These are phyloP conservation scores for Pogonophryne albipinna DNA, from an alignment of 2,797 vertebrate genomes.

Conservation along the genomic window DNA sequence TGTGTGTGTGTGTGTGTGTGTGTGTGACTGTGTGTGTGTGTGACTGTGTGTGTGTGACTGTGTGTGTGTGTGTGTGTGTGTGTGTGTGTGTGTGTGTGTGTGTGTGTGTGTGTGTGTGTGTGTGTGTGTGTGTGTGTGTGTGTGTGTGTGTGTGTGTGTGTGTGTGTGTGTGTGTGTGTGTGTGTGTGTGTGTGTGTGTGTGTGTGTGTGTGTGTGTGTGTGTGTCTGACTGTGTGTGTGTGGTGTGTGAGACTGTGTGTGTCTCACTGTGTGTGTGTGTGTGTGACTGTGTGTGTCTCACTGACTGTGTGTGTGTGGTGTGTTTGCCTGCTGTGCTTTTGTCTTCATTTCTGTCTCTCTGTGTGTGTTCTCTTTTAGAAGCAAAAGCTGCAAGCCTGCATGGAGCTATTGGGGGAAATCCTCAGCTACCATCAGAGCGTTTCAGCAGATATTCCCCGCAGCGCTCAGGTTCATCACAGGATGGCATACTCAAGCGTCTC, in stretches of 20 bases:
- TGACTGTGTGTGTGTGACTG: constrained; percentile 16
- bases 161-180: constrained; percentile 29
- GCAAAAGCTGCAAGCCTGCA: constrained; percentile 87
- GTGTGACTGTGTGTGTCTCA: constrained; percentile 34
- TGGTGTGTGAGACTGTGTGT: no score
- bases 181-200: neutral
- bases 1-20: constrained; percentile 27
- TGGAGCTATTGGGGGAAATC: constrained; percentile 90
- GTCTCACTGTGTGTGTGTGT: neutral
- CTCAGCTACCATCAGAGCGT: constrained; percentile 85
- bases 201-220: neutral
- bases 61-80: constrained; percentile 25
- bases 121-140: constrained; percentile 28
- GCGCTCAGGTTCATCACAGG: constrained; percentile 87
- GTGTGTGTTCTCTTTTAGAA: constrained; percentile 82
- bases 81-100: constrained; percentile 27
- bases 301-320: constrained; percentile 29
- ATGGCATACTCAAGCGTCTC: constrained; percentile 89
- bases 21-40: constrained; percentile 29
- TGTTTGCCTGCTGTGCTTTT: constrained; percentile 52
- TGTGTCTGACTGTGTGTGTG: no score
- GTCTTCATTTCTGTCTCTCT: constrained; percentile 58
- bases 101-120: constrained; percentile 29
- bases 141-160: constrained; percentile 19
- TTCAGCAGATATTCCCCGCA: constrained; percentile 78